Percentiles rank a stretch among this genome's conserved stretches.
phyloP scores from a whole-genome alignment of 2,888 invertebrate species.

The Cataglyphis albicans region DNA sequence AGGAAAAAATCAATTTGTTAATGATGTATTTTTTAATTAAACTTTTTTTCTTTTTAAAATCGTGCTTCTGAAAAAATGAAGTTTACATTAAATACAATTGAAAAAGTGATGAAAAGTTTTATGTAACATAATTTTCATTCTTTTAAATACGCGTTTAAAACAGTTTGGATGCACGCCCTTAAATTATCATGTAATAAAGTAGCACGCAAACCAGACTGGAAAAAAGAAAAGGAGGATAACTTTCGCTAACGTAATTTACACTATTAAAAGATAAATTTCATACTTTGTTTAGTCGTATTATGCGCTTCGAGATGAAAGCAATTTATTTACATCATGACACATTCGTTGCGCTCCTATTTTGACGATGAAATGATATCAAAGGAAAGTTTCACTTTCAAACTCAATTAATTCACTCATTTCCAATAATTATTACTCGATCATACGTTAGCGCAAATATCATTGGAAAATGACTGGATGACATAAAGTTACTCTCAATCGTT shows the following conservation, averaged over 20 bases:
- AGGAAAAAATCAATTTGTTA: not conserved
- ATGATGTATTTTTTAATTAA: not conserved
- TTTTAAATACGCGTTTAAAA: not conserved
- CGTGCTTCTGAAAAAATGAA: not conserved
- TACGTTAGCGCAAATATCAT: constrained; percentile 5
- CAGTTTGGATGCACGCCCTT: not conserved
- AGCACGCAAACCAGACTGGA: not conserved
- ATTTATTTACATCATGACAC: not conserved
- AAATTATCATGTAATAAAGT: not conserved
- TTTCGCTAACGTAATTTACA: constrained; percentile 8
- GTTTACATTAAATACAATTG: not conserved
- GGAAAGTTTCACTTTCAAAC: not conserved
- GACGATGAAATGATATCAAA: not conserved
- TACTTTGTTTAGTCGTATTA: not conserved
- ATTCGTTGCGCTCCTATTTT: not conserved
- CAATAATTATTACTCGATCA: constrained; percentile 10
- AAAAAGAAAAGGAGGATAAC: not conserved
- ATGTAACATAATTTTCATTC: not conserved
- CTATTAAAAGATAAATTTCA: constrained; percentile 5
- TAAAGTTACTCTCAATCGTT: constrained; percentile 35
- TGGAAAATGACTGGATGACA: constrained; percentile 23
- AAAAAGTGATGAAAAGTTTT: not conserved
- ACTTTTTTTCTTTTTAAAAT: not conserved
- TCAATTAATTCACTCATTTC: constrained; percentile 20
- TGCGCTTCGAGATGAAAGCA: not conserved